Base-by-base conservation (phyloP, 2,888 invertebrate genomes). In the Branchellion lobata region DNA sequence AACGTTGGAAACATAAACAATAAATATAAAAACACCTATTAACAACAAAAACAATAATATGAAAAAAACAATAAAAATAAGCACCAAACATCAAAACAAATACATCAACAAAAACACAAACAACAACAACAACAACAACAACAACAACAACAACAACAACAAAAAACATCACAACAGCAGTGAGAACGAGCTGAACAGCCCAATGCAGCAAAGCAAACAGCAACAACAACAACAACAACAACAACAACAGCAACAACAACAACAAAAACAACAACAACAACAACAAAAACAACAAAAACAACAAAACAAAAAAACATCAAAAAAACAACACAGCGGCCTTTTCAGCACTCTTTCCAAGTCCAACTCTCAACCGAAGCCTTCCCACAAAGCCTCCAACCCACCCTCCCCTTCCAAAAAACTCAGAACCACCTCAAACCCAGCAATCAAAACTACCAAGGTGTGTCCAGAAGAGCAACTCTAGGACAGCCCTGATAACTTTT, bases 291-390 rank as follows among this genome's bases (percentile, higher is more conserved):
- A 53, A 53, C 27, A 53, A n/a, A n/a, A n/a, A n/a, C n/a, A n/a
- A n/a, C n/a, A n/a, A n/a, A n/a, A n/a, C n/a, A n/a, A n/a, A 29
- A 75, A 18, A 57, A 75, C 8, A 31, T 14, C 51, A 29, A 29
- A 0, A 21, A 8, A 8, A n/a, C 18, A n/a, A n/a, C 8, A 65
- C 24, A 65, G 29, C 65, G 14, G 65, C 8, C 29, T 8, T n/a
- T 65, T 8, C 14, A 27, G 29, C n/a, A 65, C 57, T 1, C 80
- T 80, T 5, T 24, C 75, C 2, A 80, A 80, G 72, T 75, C 80
- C 33, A 65, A 77, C 36, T 80, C 80, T 11, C 80, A 80, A 53
- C 80, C 80, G 31, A 71, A 79, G 53, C 51, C 77, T 14, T n/a
- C 34, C 47, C 57, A 57, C 29, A 1, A 27, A 33, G 29, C 34